A percentile compares a stretch with the other conserved stretches of the same genome.
Evolutionary conservation across 2,888 invertebrate genomes (phyloP).

Genomic region (Psylliodes chrysocephalus): DNA sequence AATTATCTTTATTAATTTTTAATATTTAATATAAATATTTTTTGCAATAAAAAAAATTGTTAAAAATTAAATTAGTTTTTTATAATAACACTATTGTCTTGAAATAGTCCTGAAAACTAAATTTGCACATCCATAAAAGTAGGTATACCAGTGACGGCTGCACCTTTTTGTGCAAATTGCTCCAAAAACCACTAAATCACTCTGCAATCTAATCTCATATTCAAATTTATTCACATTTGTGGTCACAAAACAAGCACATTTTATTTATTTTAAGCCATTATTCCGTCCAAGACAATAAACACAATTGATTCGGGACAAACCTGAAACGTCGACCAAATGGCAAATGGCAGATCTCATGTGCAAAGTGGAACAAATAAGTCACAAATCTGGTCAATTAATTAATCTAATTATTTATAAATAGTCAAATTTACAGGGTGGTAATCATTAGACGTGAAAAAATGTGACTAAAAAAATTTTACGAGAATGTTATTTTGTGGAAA

Average conservation of each 20-base stretch:
- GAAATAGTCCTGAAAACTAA: too few relatives aligned
- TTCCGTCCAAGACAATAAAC: slow-evolving; percentile 6
- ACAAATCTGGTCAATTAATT: not conserved
- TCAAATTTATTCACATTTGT: slow-evolving; percentile 30
- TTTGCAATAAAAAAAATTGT: too few relatives aligned
- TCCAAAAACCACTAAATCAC: slow-evolving; percentile 22
- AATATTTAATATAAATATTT: too few relatives aligned
- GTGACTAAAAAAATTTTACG: too few relatives aligned
- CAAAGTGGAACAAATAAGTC: not conserved
- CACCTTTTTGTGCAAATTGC: slow-evolving; percentile 23
- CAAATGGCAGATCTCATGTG: slow-evolving; percentile 14
- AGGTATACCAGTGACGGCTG: not conserved
- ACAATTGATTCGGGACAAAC: slow-evolving; percentile 14
- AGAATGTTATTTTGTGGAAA: too few relatives aligned
- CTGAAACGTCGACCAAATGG: slow-evolving; percentile 13
- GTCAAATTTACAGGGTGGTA: too few relatives aligned
- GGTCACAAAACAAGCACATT: slow-evolving; percentile 13
- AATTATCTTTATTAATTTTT: too few relatives aligned
- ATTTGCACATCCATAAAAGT: too few relatives aligned
- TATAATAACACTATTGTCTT: too few relatives aligned
- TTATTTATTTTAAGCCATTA: slow-evolving; percentile 11
- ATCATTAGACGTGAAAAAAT: too few relatives aligned
- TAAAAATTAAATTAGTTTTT: too few relatives aligned
- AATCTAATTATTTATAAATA: too few relatives aligned
- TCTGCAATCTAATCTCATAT: slow-evolving; percentile 7